Evolutionary conservation across 2,113 vertebrate species (phyloP).

Genomic region (Desmodus rotundus): DNA sequence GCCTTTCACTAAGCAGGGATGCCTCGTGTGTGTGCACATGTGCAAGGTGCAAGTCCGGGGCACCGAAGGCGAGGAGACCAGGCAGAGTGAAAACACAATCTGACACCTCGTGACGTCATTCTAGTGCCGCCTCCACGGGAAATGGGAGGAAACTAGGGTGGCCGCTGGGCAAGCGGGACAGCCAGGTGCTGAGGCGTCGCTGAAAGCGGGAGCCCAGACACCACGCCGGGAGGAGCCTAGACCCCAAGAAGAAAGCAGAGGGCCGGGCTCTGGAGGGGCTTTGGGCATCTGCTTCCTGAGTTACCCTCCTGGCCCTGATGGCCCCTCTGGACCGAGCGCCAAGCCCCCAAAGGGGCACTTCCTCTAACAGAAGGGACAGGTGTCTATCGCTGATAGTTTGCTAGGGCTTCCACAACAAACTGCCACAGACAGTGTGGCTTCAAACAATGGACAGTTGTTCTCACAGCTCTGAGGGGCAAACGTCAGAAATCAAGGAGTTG

Average conservation of each 20-base stretch:
- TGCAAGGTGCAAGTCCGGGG: neutral
- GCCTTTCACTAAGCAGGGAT: neutral
- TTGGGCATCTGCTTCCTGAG: neutral
- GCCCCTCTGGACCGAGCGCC: neutral
- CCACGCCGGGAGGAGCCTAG: fast-evolving
- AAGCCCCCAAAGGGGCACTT: too few species aligned
- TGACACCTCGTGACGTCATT: neutral
- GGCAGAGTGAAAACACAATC: neutral
- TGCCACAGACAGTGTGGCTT: neutral
- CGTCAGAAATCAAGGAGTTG: neutral
- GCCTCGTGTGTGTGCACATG: neutral
- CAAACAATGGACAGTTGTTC: too few species aligned
- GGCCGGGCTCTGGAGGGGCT: too few species aligned
- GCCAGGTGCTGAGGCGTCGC: neutral
- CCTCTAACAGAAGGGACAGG: neutral
- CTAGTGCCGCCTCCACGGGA: too few species aligned
- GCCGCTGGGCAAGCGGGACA: too few species aligned
- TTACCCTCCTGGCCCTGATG: neutral
- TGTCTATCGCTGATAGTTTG: too few species aligned
- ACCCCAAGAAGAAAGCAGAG: neutral
- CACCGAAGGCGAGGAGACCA: neutral
- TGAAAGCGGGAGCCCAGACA: neutral
- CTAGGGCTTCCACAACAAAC: too few species aligned
- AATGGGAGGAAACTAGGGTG: neutral
- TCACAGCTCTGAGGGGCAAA: neutral